phyloP scores from a whole-genome alignment of 2,797 vertebrate genomes.

The Naso thynnoides region DNA sequence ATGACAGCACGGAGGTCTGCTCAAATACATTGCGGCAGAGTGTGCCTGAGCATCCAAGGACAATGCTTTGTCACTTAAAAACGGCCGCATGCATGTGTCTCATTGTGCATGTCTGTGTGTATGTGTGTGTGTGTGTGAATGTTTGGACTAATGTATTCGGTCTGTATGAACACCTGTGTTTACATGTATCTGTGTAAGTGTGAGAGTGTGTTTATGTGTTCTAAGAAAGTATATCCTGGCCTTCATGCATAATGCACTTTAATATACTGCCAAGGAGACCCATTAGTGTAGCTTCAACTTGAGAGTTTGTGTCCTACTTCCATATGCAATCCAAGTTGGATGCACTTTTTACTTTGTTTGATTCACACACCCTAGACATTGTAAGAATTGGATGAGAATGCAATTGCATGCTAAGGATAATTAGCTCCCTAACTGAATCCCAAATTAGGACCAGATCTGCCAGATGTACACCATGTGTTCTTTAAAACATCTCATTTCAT shows the following conservation, averaged over 20 bases:
- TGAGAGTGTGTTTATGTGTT: constrained; percentile 12
- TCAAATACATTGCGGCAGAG: constrained; percentile 70
- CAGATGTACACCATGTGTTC: constrained; percentile 40
- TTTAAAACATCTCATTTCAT: constrained; percentile 42
- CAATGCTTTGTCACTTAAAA: constrained; percentile 64
- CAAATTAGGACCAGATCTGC: constrained; percentile 34
- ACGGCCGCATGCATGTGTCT: constrained; percentile 6
- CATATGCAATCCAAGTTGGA: constrained; percentile 33
- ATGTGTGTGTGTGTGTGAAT: constrained; percentile 12
- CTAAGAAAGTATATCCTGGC: constrained; percentile 11
- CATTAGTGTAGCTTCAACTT: constrained; percentile 36
- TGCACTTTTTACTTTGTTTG: constrained; percentile 47
- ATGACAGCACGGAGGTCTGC: constrained; percentile 70
- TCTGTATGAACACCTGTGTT: constrained; percentile 14
- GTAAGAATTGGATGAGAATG: constrained; percentile 25
- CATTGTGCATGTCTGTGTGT: constrained; percentile 23
- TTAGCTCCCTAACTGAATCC: constrained; percentile 42
- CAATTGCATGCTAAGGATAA: constrained; percentile 29
- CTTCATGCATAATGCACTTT: constrained; percentile 57
- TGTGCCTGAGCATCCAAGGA: constrained; percentile 69
- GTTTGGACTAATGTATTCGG: constrained; percentile 8
- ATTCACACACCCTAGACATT: constrained; percentile 25
- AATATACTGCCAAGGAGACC: constrained; percentile 50
- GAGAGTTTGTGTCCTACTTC: constrained; percentile 44
- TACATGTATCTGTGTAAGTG: background rate